phyloP scores from a whole-genome alignment of 2,797 vertebrate genomes.

The Cryptoprocta ferox region DNA sequence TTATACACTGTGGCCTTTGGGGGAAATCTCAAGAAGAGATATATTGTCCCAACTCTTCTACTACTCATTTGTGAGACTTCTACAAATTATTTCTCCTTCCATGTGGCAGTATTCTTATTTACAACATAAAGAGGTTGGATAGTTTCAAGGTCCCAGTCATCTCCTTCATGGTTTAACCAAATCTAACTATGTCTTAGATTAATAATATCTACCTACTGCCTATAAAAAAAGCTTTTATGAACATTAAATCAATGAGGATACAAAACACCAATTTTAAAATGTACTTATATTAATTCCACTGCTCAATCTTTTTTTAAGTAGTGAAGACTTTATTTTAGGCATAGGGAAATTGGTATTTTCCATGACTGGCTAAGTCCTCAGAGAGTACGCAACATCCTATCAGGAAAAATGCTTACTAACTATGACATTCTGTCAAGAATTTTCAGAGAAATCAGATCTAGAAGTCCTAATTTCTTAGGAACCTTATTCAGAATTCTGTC shows the following conservation, averaged over 20 bases:
- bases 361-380: neutral
- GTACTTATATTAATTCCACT: neutral
- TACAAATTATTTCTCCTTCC: neutral
- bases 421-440: constrained; percentile 54
- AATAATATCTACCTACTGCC: neutral
- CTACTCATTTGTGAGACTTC: neutral
- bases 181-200: neutral
- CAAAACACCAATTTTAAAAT: constrained; percentile 14
- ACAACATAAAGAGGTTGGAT: neutral
- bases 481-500: constrained; percentile 50
- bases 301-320: constrained; percentile 44
- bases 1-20: neutral
- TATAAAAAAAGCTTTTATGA: neutral
- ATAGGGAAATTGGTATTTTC: constrained; percentile 19
- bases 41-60: neutral
- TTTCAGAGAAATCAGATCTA: constrained; percentile 56
- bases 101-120: neutral
- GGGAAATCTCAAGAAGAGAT: neutral
- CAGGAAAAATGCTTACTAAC: constrained; percentile 50
- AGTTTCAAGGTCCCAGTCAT: neutral
- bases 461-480: constrained; percentile 36
- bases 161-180: neutral
- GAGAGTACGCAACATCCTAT: neutral
- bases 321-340: neutral
- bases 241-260: constrained; percentile 21